Percentiles rank a stretch among this genome's conserved stretches.
Conservation (phyloP, 2,797 vertebrate species). For the Ptychobarbus kaznakovi region DNA sequence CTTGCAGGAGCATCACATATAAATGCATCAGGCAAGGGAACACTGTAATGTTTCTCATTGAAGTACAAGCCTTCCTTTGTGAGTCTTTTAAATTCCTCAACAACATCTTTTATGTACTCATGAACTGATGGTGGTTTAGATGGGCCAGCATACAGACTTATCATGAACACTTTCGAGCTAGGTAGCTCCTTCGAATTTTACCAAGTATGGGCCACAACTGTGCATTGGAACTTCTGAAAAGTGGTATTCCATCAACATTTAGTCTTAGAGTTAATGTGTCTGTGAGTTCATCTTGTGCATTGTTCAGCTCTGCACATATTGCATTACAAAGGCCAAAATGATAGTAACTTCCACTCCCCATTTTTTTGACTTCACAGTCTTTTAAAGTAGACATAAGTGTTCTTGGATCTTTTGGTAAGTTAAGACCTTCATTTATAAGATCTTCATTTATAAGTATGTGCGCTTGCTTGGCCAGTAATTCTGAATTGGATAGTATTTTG, state of each 20-base stretch:
- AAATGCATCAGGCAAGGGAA: background rate
- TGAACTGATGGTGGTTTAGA: background rate
- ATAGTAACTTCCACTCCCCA: too few species aligned
- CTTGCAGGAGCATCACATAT: background rate
- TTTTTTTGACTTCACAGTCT: background rate
- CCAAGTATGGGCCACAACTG: background rate
- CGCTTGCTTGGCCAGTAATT: too few species aligned
- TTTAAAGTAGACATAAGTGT: slow-evolving; percentile 3
- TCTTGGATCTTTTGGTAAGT: background rate
- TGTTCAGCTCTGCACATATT: too few species aligned
- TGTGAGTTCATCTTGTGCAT: background rate
- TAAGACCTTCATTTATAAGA: too few species aligned
- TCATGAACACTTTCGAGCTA: background rate
- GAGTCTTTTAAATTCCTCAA: background rate
- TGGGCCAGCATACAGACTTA: slow-evolving; percentile 2
- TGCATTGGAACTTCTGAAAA: slow-evolving; percentile 8
- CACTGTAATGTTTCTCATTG: background rate
- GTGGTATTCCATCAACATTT: background rate
- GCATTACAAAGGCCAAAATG: too few species aligned
- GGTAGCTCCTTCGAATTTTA: background rate
- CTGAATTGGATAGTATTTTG: too few species aligned
- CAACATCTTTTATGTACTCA: background rate
- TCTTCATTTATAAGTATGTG: too few species aligned
- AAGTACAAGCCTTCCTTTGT: slow-evolving; percentile 4
- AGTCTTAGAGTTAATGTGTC: background rate